Evolutionary conservation across 2,888 invertebrate genomes (phyloP), one percentile per base, ranked within the genome.

Genomic region (Agriotes lineatus): DNA sequence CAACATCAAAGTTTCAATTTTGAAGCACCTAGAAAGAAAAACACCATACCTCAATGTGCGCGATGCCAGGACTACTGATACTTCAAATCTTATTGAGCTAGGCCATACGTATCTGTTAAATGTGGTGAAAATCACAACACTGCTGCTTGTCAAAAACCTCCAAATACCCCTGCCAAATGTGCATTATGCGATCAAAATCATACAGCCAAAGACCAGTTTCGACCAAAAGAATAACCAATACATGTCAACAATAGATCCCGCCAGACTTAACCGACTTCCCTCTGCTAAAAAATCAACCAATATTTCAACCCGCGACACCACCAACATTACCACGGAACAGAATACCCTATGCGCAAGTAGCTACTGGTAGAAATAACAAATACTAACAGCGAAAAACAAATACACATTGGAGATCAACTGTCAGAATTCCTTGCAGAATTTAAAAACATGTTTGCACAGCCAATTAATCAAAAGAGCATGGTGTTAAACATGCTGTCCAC

Each of bases 391-490:
- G 57, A 37, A 18, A 20, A 37, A 37, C 37, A 33, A 37, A 20
- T 45, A 20, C 10, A 45, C 45, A 37, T 57, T 39, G 42, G 42
- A 18, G 19, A 57, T 7, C 57, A 57, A 39, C 22, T 57, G 14
- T 57, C 33, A 2, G 3, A 57, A 1, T 57, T 57, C 14, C 37
- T 57, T n/a, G 18, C 42, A 20, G 20, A 57, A 57, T 57, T 57
- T 57, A 57, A 37, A 57, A 20, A 37, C 12, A 39, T 57, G 39
- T 57, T 57, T 57, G 18, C 39, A 10, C 19, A 57, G 30, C 39
- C 22, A 39, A 57, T 57, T 7, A 37, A 57, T 39, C 57, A 57
- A 20, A 57, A 57, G n/a, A 18, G 57, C 39, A 57, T 57, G 57
- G 22, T 39, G 2, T 37, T 57, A 39, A 57, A 57, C 42, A 57